These are phyloP conservation scores for Lynx canadensis DNA, from an alignment of 2,113 vertebrate species.

Conservation along the genomic window DNA sequence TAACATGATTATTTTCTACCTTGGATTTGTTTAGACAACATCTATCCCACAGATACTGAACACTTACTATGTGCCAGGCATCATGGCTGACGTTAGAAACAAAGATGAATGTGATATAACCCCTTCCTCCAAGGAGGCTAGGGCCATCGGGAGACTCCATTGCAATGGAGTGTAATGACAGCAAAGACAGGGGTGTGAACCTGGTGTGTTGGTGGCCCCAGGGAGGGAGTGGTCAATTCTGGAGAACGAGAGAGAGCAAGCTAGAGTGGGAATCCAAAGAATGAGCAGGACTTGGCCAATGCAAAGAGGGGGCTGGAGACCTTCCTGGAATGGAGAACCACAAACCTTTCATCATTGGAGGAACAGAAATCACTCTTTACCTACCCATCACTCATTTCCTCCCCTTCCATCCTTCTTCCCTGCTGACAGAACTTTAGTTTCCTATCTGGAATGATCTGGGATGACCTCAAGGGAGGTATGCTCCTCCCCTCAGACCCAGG, in stretches of 20 bases:
- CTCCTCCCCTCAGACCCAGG: background rate
- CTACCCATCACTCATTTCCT: background rate
- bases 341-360: background rate
- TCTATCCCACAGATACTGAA: background rate
- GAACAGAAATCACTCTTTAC: background rate
- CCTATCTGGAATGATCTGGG: background rate
- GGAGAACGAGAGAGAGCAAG: background rate
- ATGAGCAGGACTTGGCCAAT: background rate
- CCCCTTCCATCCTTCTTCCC: background rate
- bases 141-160: background rate
- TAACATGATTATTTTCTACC: background rate
- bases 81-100: background rate
- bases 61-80: background rate
- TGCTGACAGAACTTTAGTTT: background rate
- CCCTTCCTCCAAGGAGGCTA: background rate
- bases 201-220: background rate
- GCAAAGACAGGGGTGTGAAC: background rate
- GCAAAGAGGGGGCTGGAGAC: background rate
- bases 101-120: background rate
- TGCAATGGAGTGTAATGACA: background rate
- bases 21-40: conserved; percentile 11
- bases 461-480: background rate
- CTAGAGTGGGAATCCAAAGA: background rate
- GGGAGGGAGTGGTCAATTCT: background rate
- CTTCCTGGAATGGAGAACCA: background rate